Evolutionary conservation across 2,797 vertebrate genomes (phyloP).

Genomic region (Chloroceryle amazona): DNA sequence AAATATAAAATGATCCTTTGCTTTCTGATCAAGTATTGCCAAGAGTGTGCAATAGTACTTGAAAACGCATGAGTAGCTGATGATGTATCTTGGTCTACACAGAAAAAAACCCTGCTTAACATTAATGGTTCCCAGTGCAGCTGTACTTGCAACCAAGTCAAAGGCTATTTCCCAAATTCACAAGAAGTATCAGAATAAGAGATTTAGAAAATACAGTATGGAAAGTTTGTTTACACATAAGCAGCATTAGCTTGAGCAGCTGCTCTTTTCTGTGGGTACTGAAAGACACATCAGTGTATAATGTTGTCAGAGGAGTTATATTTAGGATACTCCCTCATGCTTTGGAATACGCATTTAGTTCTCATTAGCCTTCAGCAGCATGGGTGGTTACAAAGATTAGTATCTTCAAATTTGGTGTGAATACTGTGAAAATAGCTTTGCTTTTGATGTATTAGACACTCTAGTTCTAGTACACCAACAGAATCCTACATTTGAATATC

Average conservation of each 20-base stretch:
- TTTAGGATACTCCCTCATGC: slow-evolving; percentile 31
- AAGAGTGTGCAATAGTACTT: not conserved
- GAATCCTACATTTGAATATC: not conserved
- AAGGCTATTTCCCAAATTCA: not conserved
- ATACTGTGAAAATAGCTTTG: slow-evolving; percentile 22
- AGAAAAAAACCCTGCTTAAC: not conserved
- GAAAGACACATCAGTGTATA: slow-evolving; percentile 9
- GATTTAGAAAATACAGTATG: not conserved
- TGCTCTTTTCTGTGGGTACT: slow-evolving; percentile 11
- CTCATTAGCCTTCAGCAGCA: slow-evolving; percentile 26
- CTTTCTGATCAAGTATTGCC: not conserved
- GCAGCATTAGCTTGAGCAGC: not conserved
- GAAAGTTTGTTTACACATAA: not conserved
- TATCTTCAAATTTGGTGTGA: slow-evolving; percentile 19
- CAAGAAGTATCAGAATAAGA: not conserved
- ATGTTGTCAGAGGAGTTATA: slow-evolving; percentile 29
- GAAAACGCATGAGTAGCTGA: not conserved
- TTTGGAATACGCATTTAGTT: not conserved
- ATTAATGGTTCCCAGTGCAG: not conserved
- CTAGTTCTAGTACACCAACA: not conserved
- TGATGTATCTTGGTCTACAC: not conserved
- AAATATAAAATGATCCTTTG: not conserved
- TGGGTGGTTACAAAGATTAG: slow-evolving; percentile 34
- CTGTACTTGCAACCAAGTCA: not conserved
- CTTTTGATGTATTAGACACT: not conserved